Evolutionary conservation across 2,888 invertebrate species (phyloP).

Genomic region (Drosophila mayaguana): DNA sequence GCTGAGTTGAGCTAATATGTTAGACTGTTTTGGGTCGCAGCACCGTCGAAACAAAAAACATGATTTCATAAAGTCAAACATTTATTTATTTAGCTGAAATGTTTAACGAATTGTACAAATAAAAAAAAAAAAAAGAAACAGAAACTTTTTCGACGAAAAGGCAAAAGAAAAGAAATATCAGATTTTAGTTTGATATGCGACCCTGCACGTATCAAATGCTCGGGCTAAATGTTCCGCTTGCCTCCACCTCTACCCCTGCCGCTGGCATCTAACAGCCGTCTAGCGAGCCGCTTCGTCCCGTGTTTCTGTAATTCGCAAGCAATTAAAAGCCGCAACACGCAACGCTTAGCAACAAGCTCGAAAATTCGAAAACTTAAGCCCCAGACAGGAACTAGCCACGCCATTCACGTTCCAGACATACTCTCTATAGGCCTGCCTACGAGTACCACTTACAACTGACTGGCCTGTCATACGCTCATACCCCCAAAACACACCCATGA

Average conservation of each 20-base stretch:
- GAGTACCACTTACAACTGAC: slow-evolving; percentile 36
- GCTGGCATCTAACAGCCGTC: not conserved
- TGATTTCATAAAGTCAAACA: slow-evolving; percentile 27
- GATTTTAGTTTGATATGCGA: slow-evolving; percentile 56
- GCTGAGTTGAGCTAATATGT: not conserved
- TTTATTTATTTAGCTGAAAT: slow-evolving; percentile 32
- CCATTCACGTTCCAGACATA: slow-evolving; percentile 27
- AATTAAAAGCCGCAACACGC: slow-evolving; percentile 66
- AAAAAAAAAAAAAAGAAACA: not conserved
- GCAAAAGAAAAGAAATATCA: slow-evolving; percentile 26
- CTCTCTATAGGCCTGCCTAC: slow-evolving; percentile 19
- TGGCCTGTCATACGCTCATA: slow-evolving; percentile 15
- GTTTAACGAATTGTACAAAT: slow-evolving; percentile 34
- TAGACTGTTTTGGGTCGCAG: not conserved
- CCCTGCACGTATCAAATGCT: slow-evolving; percentile 61
- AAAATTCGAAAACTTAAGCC: slow-evolving; percentile 57
- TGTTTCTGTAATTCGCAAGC: slow-evolving; percentile 72
- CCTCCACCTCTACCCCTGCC: not conserved
- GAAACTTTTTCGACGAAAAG: slow-evolving; percentile 49
- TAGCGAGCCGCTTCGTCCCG: slow-evolving; percentile 26
- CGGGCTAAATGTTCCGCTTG: not conserved
- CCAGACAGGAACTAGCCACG: slow-evolving; percentile 61
- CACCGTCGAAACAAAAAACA: slow-evolving; percentile 8
- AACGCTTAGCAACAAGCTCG: slow-evolving; percentile 66
- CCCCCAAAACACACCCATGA: not conserved